Conservation (phyloP, 2,113 vertebrate species). For the Esox niger region DNA sequence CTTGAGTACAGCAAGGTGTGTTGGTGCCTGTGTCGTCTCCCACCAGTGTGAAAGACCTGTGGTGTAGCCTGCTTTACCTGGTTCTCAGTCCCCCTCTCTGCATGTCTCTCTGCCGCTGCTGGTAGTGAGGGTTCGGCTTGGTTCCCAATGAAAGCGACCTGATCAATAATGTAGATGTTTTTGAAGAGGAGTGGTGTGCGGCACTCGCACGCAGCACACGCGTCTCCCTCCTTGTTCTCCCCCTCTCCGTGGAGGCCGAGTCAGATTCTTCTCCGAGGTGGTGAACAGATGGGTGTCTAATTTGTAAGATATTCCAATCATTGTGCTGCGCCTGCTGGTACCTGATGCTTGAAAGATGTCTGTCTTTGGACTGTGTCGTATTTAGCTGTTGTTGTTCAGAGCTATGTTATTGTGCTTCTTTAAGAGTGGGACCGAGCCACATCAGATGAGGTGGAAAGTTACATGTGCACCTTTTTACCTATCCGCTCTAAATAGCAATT, state of each 20-base stretch:
- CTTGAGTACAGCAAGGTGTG: too few species aligned
- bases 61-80: too few species aligned
- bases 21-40: too few species aligned
- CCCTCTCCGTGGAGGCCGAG: constrained; percentile 36
- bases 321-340: constrained; percentile 51
- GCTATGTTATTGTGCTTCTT: constrained; percentile 24
- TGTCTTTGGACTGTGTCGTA: constrained; percentile 36
- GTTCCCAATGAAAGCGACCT: constrained; percentile 48
- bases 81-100: too few species aligned
- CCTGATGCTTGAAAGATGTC: constrained; percentile 65
- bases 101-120: background rate
- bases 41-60: too few species aligned
- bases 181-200: constrained; percentile 57
- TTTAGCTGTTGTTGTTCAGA: constrained; percentile 47
- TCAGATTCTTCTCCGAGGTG: constrained; percentile 66
- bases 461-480: too few species aligned
- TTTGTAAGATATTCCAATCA: constrained; percentile 73
- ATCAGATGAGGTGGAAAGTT: too few species aligned
- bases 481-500: too few species aligned
- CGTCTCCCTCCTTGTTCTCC: constrained; percentile 21
- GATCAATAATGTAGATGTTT: constrained; percentile 76
- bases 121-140: constrained; percentile 17
- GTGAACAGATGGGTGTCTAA: constrained; percentile 61
- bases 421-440: background rate
- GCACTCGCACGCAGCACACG: constrained; percentile 20